Evolutionary conservation across 2,113 vertebrate genomes (phyloP).

Genomic region (Oostethus manadensis): DNA sequence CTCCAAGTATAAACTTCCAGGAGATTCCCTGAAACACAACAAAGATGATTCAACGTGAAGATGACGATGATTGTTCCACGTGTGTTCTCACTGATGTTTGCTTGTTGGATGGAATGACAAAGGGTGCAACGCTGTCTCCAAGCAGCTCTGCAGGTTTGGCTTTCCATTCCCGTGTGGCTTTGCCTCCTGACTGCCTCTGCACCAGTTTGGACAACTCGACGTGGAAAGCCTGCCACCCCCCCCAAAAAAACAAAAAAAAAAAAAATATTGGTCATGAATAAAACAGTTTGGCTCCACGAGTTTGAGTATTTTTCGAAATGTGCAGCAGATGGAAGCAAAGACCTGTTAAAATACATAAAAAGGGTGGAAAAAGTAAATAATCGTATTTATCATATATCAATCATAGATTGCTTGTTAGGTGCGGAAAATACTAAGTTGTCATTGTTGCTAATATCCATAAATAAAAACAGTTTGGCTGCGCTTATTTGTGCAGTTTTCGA

Average conservation of each 20-base stretch:
- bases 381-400: neutral
- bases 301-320: slow-evolving; percentile 32
- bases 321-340: slow-evolving; percentile 57
- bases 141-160: slow-evolving; percentile 55
- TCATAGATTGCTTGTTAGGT: neutral
- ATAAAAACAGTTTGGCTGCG: neutral
- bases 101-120: slow-evolving; percentile 53
- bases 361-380: neutral
- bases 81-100: slow-evolving; percentile 55
- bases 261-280: too few relatives aligned
- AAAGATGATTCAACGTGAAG: neutral
- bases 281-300: too few relatives aligned
- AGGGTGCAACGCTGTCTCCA: slow-evolving; percentile 57
- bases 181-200: slow-evolving; percentile 56
- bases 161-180: slow-evolving; percentile 44
- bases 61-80: neutral
- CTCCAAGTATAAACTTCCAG: slow-evolving; percentile 73
- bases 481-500: neutral
- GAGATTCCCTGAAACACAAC: slow-evolving; percentile 66
- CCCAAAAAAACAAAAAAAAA: too few relatives aligned
- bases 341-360: too few relatives aligned
- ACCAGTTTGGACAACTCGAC: slow-evolving; percentile 77
- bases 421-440: neutral
- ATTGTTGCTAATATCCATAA: neutral
- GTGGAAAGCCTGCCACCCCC: slow-evolving; percentile 79